Conservation (phyloP, 2,113 vertebrate genomes). For the Serinus canaria region DNA sequence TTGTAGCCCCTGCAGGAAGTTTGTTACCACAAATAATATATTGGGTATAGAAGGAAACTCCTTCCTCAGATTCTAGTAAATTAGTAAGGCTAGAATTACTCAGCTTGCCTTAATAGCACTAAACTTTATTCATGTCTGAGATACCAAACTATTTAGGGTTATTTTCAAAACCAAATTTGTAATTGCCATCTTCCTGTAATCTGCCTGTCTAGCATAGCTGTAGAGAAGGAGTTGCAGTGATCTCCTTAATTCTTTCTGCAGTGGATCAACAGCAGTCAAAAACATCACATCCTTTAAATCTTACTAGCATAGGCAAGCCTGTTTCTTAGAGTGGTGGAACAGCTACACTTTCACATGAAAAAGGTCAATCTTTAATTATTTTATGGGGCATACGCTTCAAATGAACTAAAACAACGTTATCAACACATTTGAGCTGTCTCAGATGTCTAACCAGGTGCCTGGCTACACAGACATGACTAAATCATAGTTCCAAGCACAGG, state of each 20-base stretch:
- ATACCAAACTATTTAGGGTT: background rate
- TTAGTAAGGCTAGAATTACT: background rate
- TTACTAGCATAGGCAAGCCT: background rate
- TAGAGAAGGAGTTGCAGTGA: background rate
- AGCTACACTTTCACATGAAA: background rate
- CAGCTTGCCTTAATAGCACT: background rate
- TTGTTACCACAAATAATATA: background rate
- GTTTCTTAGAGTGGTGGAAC: background rate
- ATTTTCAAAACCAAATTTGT: background rate
- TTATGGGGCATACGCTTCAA: slow-evolving; percentile 11
- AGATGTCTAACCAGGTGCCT: background rate
- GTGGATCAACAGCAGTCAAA: background rate
- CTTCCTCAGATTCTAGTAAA: background rate
- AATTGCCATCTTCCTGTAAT: background rate
- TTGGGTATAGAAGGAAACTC: background rate
- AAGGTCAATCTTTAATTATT: background rate
- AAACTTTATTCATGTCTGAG: background rate
- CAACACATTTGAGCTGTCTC: background rate
- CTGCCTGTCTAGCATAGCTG: background rate
- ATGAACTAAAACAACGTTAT: background rate
- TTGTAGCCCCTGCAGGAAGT: background rate
- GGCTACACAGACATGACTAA: background rate
- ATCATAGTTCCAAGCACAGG: background rate
- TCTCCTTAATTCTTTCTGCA: background rate
- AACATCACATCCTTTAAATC: background rate